Evolutionary conservation across 2,888 invertebrate species (phyloP), one percentile per base, ranked within the genome.

Genomic region (Steinernema scapterisci): DNA sequence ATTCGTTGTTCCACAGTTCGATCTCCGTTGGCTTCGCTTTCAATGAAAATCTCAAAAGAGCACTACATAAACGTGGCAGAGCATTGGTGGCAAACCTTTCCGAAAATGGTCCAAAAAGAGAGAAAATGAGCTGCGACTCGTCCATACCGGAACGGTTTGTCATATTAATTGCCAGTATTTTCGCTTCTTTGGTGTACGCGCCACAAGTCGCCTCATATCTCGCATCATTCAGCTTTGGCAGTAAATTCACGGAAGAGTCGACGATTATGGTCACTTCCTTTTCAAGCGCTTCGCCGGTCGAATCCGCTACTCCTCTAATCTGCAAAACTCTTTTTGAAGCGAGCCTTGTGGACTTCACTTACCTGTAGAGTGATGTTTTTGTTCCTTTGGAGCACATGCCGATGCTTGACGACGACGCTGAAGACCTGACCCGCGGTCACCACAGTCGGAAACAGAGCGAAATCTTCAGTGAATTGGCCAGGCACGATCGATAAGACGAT

Each of bases 291-390:
- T 63, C 63, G 11, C 63, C 63, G 5, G 63, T 63, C 5, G 27
- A 16, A 31, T 63, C 63, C 5, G 63, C 23, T 16, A 63, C 6
- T 13, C 63, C 63, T 63, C 31, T 21, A 16, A 63, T 63, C 63
- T 63, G 19, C n/a, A n/a, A n/a, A n/a, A n/a, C n/a, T n/a, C n/a
- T n/a, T n/a, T n/a, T n/a, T n/a, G n/a, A n/a, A n/a, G n/a, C n/a
- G n/a, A n/a, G n/a, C n/a, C n/a, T n/a, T n/a, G n/a, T n/a, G n/a
- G n/a, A n/a, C n/a, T 31, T 38, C 16, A 31, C 31, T 31, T 7
- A 63, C 63, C 63, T 31, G 27, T 16, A 63, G 63, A 31, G 63
- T 63, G 2, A 63, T 63, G 31, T 63, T 63, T 63, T 38, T 63
- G 63, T 63, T 31, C 31, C 63, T 27, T 13, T 31, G 63, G 16